phyloP scores from a whole-genome alignment of 1,140 invertebrate species.

The Oncopeltus fasciatus region DNA sequence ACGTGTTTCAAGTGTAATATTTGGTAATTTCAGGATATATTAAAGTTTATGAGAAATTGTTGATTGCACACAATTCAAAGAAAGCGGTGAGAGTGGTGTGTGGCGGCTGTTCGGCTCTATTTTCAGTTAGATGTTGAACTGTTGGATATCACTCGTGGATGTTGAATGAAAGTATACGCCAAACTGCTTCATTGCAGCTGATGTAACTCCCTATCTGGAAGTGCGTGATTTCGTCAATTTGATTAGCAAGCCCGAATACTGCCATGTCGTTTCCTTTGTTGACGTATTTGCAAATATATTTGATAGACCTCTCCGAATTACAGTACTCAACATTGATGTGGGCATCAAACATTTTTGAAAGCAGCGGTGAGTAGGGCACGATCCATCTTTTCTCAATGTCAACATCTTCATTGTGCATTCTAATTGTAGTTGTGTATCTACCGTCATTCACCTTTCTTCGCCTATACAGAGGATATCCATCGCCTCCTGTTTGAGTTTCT shows the following conservation, averaged over 20 bases:
- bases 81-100: conserved; percentile 15
- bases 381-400: conserved; percentile 29
- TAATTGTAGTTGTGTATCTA: conserved; percentile 13
- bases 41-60: conserved; percentile 4
- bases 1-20: conserved; percentile 17
- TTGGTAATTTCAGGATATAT: conserved; percentile 18
- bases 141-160: conserved; percentile 29
- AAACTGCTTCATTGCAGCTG: conserved; percentile 31
- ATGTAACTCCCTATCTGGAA: conserved; percentile 32
- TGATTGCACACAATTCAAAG: conserved; percentile 11
- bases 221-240: conserved; percentile 24
- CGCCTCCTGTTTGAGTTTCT: conserved; percentile 25
- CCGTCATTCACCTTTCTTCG: conserved; percentile 18
- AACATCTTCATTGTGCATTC: conserved; percentile 3
- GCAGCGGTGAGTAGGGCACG: conserved; percentile 29
- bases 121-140: conserved; percentile 25
- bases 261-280: conserved; percentile 28
- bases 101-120: conserved; percentile 16
- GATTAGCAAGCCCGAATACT: conserved; percentile 22
- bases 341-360: conserved; percentile 27
- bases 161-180: conserved; percentile 28
- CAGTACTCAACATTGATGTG: conserved; percentile 1
- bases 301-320: conserved; percentile 23
- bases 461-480: conserved; percentile 31
- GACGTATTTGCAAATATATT: conserved; percentile 33